Percentiles rank a stretch among this genome's conserved stretches.
These are phyloP conservation scores for Brachyistius frenatus DNA, from an alignment of 2,113 vertebrate species.

Conservation along the genomic window DNA sequence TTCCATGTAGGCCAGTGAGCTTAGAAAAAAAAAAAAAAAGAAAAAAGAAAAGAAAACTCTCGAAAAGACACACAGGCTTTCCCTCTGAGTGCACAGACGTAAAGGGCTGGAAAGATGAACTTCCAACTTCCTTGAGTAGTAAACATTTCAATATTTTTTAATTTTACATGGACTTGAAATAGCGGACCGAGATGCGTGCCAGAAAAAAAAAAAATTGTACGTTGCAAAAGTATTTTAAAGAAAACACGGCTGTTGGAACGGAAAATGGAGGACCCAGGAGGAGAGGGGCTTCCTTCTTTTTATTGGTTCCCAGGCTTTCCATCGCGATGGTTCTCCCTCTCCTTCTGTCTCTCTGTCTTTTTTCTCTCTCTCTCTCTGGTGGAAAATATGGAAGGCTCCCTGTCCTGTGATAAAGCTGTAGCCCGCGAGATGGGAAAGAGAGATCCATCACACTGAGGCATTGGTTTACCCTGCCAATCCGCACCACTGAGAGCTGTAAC, in stretches of 20 bases:
- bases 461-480: conserved; percentile 71
- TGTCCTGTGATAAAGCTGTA: conserved; percentile 83
- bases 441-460: conserved; percentile 78
- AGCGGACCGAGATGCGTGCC: conserved; percentile 32
- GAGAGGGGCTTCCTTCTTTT: conserved; percentile 67
- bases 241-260: conserved; percentile 53
- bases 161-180: conserved; percentile 47
- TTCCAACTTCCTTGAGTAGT: conserved; percentile 46
- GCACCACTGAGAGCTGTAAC: conserved; percentile 75
- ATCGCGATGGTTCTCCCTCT: conserved; percentile 36
- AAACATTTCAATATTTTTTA: conserved; percentile 49
- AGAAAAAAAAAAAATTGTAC: conserved; percentile 29
- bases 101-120: conserved; percentile 44
- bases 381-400: conserved; percentile 73
- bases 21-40: neutral
- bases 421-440: conserved; percentile 75
- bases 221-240: conserved; percentile 50
- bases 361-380: conserved; percentile 62
- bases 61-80: conserved; percentile 40
- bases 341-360: conserved; percentile 45
- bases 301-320: conserved; percentile 75
- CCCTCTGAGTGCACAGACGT: conserved; percentile 37
- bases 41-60: too few species aligned
- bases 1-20: conserved; percentile 44
- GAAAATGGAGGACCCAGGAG: conserved; percentile 69